Evolutionary conservation across 2,888 invertebrate species (phyloP).

Genomic region (Zygothrica quintamaculata): DNA sequence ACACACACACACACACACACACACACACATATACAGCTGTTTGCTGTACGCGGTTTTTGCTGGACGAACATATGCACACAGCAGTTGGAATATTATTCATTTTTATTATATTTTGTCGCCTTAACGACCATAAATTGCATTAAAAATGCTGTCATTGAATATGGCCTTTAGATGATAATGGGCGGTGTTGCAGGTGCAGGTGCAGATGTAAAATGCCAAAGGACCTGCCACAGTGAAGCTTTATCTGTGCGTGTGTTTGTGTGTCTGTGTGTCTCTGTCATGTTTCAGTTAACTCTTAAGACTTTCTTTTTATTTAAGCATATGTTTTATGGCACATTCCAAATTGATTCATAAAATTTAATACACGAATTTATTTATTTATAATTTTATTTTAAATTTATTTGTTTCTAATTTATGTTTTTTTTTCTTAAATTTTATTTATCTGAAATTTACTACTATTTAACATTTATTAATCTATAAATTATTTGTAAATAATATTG

Average conservation of each 20-base stretch:
- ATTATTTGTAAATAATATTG: too few species aligned
- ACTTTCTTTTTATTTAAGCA: too few species aligned
- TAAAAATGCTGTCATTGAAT: conserved; percentile 77
- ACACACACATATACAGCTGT: conserved; percentile 1
- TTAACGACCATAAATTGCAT: conserved; percentile 80
- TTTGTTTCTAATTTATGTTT: too few species aligned
- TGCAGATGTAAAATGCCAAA: conserved; percentile 49
- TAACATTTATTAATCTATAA: too few species aligned
- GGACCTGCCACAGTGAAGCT: conserved; percentile 40
- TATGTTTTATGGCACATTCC: background rate
- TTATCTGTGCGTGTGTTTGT: too few species aligned
- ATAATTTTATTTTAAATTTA: too few species aligned
- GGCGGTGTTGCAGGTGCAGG: conserved; percentile 11
- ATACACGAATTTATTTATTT: too few species aligned
- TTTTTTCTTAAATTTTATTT: too few species aligned
- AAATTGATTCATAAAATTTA: too few species aligned
- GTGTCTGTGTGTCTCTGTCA: too few species aligned
- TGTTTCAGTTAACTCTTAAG: too few species aligned
- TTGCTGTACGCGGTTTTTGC: conserved; percentile 46
- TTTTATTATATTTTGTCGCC: conserved; percentile 81
- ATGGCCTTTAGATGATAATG: conserved; percentile 52
- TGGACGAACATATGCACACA: conserved; percentile 29
- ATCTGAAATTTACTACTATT: too few species aligned
- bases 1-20: conserved; percentile 7
- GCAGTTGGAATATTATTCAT: conserved; percentile 76